Evolutionary conservation across 2,113 vertebrate species (phyloP).

Genomic region (Mesoclemmys tuberculata): DNA sequence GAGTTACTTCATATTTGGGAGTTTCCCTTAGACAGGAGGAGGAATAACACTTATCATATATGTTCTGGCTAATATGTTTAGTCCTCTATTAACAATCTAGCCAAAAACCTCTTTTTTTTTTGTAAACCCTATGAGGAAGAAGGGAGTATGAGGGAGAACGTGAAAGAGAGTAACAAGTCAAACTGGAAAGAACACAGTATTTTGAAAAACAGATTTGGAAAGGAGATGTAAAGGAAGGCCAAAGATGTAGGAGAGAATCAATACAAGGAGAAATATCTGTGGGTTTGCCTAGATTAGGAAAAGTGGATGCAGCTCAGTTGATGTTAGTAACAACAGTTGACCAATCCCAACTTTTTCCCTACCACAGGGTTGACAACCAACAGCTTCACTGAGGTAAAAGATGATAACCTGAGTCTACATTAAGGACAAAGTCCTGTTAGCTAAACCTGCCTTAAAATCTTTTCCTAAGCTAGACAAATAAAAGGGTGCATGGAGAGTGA

Average conservation of each 20-base stretch:
- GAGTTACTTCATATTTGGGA: neutral
- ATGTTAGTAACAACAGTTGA: neutral
- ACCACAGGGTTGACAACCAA: rapidly evolving
- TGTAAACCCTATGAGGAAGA: neutral
- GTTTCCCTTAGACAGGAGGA: neutral
- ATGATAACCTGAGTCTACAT: neutral
- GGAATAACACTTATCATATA: neutral
- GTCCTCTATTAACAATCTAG: neutral
- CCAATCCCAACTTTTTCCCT: neutral
- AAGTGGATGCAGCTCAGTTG: neutral
- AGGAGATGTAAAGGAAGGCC: neutral
- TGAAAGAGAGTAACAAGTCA: neutral
- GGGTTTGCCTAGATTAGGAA: neutral
- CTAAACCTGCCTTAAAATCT: neutral
- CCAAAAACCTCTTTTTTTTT: neutral
- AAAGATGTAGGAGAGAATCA: neutral
- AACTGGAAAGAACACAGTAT: neutral
- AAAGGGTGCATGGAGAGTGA: neutral
- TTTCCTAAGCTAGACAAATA: neutral
- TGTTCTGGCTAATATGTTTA: neutral
- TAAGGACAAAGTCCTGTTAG: rapidly evolving
- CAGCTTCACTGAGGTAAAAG: neutral
- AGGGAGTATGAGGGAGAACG: neutral
- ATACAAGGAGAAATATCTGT: neutral
- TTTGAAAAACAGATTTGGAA: neutral